Evolutionary conservation across 2,888 invertebrate species (phyloP), one percentile per base, ranked within the genome.

Genomic region (Glomeris marginata): DNA sequence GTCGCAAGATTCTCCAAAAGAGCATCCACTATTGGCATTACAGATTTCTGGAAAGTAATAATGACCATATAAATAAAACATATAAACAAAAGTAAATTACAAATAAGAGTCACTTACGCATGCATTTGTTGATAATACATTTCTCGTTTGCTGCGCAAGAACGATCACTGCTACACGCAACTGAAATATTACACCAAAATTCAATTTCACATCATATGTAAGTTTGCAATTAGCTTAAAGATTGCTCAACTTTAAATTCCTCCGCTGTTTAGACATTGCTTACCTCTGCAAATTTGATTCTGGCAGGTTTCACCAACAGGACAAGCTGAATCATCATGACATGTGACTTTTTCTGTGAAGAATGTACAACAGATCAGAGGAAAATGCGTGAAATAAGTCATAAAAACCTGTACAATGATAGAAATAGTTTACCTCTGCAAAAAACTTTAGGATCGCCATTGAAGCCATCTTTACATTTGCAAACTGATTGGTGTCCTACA

Each of bases 61-160:
- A n/a, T n/a, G n/a, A 13, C 11, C 36, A 37, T 11, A 15, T 20
- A 36, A 15, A 20, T 20, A 28, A 15, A 18, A 13, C 8, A 20
- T 33, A 22, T 21, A 35, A 28, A 33, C 13, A 16, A 49, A 40
- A 33, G 35, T 33, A 41, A 15, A 18, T 41, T 13, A 41, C 13
- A 16, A 11, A 41, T 5, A 15, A 15, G 6, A 15, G 38, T 46
- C 21, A 77, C 80, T 76, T 72, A 81, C 81, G 69, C 61, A 85
- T 76, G 65, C 90, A 91, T 60, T 77, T 80, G 56, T 80, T 82
- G 61, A 76, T 75, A 10, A 84, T 70, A 68, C 91, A 91, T 65
- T 86, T 84, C 68, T 91, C 91, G 63, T 91, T 91, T 52, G 82
- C 74, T 2, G 88, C 90, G 64, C 91, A 91, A 55, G 84, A 77